Evolutionary conservation across 2,888 invertebrate genomes (phyloP).

Genomic region (Hofmannophila pseudospretella): DNA sequence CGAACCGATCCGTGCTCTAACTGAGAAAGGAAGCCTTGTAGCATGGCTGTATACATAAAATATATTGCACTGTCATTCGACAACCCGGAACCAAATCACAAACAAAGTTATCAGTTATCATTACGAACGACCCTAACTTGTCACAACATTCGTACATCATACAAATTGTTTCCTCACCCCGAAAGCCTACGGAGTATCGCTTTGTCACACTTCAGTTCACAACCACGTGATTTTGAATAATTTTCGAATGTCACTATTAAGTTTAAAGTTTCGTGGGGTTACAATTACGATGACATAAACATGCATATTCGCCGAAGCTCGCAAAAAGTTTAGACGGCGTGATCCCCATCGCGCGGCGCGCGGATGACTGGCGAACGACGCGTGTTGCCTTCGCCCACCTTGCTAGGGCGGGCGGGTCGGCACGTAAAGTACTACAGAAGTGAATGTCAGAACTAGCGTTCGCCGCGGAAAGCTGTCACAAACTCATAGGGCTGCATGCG

Average conservation of each 20-base stretch:
- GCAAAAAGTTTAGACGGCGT: slow-evolving; percentile 24
- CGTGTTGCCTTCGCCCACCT: slow-evolving; percentile 16
- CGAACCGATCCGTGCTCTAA: no score
- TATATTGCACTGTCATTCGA: slow-evolving; percentile 23
- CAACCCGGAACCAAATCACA: slow-evolving; percentile 17
- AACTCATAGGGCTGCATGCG: no score
- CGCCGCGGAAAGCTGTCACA: no score
- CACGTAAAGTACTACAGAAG: no score
- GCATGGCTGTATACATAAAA: no score
- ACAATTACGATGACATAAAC: slow-evolving; percentile 27
- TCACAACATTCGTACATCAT: slow-evolving; percentile 17
- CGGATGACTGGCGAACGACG: slow-evolving; percentile 41
- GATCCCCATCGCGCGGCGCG: slow-evolving; percentile 34
- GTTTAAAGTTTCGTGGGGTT: background rate
- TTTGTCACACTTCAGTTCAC: slow-evolving; percentile 20
- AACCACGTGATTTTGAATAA: background rate
- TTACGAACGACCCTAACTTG: slow-evolving; percentile 20
- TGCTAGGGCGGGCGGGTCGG: slow-evolving; percentile 24
- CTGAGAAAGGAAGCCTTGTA: no score
- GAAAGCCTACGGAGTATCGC: slow-evolving; percentile 11
- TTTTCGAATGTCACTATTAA: background rate
- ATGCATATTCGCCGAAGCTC: slow-evolving; percentile 26
- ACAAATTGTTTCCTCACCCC: slow-evolving; percentile 20
- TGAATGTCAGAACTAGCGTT: no score
- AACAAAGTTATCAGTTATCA: slow-evolving; percentile 22